phyloP scores from a whole-genome alignment of 1,140 invertebrate species.

The Macrobrachium nipponense region DNA sequence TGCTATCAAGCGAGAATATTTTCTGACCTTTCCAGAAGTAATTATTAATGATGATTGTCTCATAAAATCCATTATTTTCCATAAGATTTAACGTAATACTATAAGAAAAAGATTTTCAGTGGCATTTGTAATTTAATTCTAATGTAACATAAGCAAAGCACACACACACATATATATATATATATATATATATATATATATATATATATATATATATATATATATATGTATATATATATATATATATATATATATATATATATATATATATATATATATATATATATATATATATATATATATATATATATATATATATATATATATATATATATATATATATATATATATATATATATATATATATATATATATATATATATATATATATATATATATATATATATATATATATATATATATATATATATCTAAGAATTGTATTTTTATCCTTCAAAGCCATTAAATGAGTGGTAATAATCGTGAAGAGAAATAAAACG shows the following conservation, averaged over 20 bases:
- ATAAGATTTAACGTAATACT: too few species aligned
- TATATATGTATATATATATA: not conserved
- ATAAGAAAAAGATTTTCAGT: too few species aligned
- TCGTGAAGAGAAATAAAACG: too few species aligned
- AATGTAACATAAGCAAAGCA: too few species aligned
- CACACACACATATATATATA: too few species aligned
- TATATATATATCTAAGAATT: too few species aligned
- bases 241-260: not conserved
- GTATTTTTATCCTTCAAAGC: not conserved
- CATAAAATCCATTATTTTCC: too few species aligned
- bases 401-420: too few species aligned
- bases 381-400: not conserved
- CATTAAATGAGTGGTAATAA: too few species aligned
- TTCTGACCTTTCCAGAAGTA: too few species aligned
- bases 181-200: not conserved
- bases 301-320: not conserved
- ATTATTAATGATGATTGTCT: not conserved
- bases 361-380: not conserved
- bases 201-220: not conserved
- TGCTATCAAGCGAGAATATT: too few species aligned
- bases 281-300: not conserved
- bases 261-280: not conserved
- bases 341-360: constrained; percentile 12
- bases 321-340: constrained; percentile 3
- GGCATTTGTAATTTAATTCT: too few species aligned